These are phyloP conservation scores for Phalera bucephala DNA, from an alignment of 2,888 invertebrate species.

Conservation along the genomic window DNA sequence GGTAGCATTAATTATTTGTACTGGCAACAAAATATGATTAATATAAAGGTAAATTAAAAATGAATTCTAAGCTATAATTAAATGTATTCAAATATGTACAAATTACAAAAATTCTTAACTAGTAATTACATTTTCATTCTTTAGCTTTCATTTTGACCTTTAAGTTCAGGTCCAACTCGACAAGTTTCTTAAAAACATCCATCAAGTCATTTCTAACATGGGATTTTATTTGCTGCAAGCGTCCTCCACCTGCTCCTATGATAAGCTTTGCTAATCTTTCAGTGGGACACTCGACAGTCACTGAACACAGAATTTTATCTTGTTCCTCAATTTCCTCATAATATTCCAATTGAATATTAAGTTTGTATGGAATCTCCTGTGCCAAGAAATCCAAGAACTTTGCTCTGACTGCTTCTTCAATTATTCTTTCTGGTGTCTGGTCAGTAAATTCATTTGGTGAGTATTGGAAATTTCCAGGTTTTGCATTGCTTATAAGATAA, in stretches of 20 bases:
- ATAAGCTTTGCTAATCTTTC: conserved; percentile 85
- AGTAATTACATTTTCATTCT: neutral
- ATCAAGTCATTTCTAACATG: conserved; percentile 85
- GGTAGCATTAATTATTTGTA: no score
- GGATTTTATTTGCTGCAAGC: conserved; percentile 87
- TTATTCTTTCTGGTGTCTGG: conserved; percentile 86
- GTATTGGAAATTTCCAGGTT: conserved; percentile 86
- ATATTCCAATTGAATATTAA: conserved; percentile 86
- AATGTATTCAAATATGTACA: no score
- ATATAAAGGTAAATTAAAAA: no score
- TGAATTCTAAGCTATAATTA: no score
- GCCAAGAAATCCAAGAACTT: conserved; percentile 92
- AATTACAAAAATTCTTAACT: no score
- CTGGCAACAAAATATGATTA: no score
- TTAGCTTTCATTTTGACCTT: conserved; percentile 42
- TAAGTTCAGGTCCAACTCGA: conserved; percentile 63
- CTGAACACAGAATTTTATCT: conserved; percentile 72
- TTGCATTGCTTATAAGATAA: conserved; percentile 87
- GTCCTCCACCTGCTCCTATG: conserved; percentile 86
- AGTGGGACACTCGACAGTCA: conserved; percentile 85
- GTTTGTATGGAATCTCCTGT: conserved; percentile 93
- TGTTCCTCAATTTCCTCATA: conserved; percentile 82
- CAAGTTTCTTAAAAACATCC: conserved; percentile 85
- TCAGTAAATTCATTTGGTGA: conserved; percentile 87
- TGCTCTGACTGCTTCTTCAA: conserved; percentile 90